Evolutionary conservation across 2,888 invertebrate species (phyloP), one percentile per base, ranked within the genome.

Genomic region (Apocheima hispidaria): DNA sequence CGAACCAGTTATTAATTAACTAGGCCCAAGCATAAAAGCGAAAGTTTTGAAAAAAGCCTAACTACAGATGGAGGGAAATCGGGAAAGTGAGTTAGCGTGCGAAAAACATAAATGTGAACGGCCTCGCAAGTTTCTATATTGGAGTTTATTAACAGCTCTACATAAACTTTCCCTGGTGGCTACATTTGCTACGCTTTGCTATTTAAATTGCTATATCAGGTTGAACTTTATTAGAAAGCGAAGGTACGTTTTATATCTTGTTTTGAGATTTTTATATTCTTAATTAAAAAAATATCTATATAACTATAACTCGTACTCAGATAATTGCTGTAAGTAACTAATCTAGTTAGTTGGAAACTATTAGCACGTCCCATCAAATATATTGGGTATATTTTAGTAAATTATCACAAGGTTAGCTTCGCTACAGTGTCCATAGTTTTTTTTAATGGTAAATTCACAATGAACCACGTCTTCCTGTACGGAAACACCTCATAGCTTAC

Each of bases 31-130:
- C 40, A 26, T 48, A 59, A 61, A 59, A 60, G 60, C 62, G 65
- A 66, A 66, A 65, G 66, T 51, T 53, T 57, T 57, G 38, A 69
- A 65, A 63, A 69, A 60, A 69, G 65, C 38, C 55, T 59, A 65
- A 64, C 79, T 78, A 80, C 75, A 83, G 84, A 87, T 83, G 84
- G 86, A 84, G 86, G 84, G 88, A 89, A 88, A 89, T 78, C 82
- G 81, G 79, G 86, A 87, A 88, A 88, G 88, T 83, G 84, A 83
- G 79, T 81, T 59, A 59, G 78, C 85, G 87, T 88, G 88, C 74
- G 88, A 89, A 90, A 88, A 86, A 84, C 83, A 75, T 76, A 77
- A 23, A 81, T 81, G 86, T 81, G 80, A 87, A 86, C 78, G 82
- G 78, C 84, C 86, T 83, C 80, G 75, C 76, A 69, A 73, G 84